Evolutionary conservation across 2,797 vertebrate genomes (phyloP), one percentile per base, ranked within the genome.

Genomic region (Prunella strophiata): DNA sequence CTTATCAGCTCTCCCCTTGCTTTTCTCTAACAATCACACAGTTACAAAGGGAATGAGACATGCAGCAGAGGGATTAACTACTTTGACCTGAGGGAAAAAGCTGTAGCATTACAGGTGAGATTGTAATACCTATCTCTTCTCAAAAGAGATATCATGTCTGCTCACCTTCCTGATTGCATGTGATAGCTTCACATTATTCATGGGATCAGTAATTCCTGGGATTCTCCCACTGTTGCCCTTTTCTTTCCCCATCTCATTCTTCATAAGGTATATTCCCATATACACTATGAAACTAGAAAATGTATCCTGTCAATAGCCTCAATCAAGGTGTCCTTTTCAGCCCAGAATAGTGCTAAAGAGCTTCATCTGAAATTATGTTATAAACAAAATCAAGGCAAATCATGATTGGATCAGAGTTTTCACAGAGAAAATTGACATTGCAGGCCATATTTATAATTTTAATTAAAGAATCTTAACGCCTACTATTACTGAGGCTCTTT

Each of bases 21-120:
- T 90, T 91, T 90, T 86, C 68, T 93, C 30, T 59, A 87, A 30
- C 91, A 92, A 86, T 86, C 72, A 87, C 58, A 62, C 38, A 36
- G 85, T 58, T 86, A 81, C 40, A 81, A 76, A 91, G 62, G 43
- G 9, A 84, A 72, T 52, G 61, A 85, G 40, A 78, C n/a, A 47
- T 45, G 29, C 38, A 85, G 34, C 61, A 88, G 51, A 63, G 54
- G 72, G 73, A 96, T 68, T 89, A 86, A 76, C 18, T 40, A 65
- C 40, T 91, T 91, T 21, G 11, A 89, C 67, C 67, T 26, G 43
- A 70, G 59, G 32, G 91, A 50, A 91, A 91, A 78, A 55, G 7
- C 74, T 80, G 45, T 16, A 54, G 22, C 68, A 51, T 65, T 77
- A 52, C 70, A 95, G 55, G 47, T 55, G 43, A 82, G 73, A 66